A percentile compares a stretch with the other conserved stretches of the same genome.
These are phyloP conservation scores for Rhabdornis inornatus DNA, from an alignment of 2,113 vertebrate species.

Conservation along the genomic window DNA sequence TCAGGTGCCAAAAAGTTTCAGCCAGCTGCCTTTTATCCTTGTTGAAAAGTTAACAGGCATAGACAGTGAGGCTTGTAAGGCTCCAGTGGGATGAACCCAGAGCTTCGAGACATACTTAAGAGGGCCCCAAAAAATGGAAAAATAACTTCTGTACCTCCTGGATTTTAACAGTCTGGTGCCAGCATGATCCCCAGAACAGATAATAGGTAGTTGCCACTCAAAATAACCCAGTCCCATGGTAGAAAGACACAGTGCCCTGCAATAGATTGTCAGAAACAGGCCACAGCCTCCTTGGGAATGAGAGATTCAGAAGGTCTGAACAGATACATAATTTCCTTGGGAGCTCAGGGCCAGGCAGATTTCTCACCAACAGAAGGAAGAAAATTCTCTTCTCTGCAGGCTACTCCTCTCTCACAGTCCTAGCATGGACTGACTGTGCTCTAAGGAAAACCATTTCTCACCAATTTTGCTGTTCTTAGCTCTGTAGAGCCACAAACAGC, in stretches of 20 bases:
- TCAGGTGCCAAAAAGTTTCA: background rate
- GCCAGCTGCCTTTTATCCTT: background rate
- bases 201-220: background rate
- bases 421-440: background rate
- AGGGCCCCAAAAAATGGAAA: background rate
- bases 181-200: background rate
- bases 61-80: background rate
- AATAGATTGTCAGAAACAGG: background rate
- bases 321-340: background rate
- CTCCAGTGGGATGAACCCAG: background rate
- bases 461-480: background rate
- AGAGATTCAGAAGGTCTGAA: background rate
- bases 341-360: background rate
- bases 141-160: background rate
- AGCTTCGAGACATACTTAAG: background rate
- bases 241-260: background rate
- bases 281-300: background rate
- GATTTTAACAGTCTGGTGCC: background rate
- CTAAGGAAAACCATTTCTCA: background rate
- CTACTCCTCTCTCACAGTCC: background rate
- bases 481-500: background rate
- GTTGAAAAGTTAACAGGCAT: background rate
- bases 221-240: background rate
- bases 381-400: background rate
- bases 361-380: background rate